Base-by-base conservation (phyloP, 2,888 invertebrate species). In the Tholera decimalis region DNA sequence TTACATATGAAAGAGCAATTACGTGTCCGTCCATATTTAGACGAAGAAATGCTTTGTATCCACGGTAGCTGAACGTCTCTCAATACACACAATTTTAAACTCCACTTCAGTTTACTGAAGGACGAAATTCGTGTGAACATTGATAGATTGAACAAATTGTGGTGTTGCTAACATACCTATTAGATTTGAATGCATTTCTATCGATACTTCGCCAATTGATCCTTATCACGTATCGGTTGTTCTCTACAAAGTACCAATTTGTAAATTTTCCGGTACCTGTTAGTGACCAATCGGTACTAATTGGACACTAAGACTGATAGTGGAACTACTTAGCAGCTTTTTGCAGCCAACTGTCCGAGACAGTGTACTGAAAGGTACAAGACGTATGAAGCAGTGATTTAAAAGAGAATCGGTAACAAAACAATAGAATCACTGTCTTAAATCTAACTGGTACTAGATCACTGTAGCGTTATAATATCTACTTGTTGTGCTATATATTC, bases 301-400 rank as follows among this genome's bases (percentile, higher is more conserved):
- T 77, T 80, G 82, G 80, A 83, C 83, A 82, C 83, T 71, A 87
- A 86, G 85, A 85, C 85, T 85, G 85, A 85, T 83, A 84, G 69
- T 84, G 79, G 74, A 83, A 78, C 81, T 80, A 83, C 79, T 83
- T 79, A 79, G 66, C 81, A 74, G 83, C 73, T 82, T 80, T 74
- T 67, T 75, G 75, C 74, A 79, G 64, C 67, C 30, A 51, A 59
- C 76, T 79, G 76, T 79, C 77, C 43, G 60, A 74, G 66, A 69
- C 77, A 72, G 66, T 57, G 26, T 57, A 46, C 61, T 60, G 6
- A 20, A 49, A 70, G 56, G 15, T 56, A 50, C 64, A 62, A 60
- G 77, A 65, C 3, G 28, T 50, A 39, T 30, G 24, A 15, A n/a
- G n/a, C n/a, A n/a, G n/a, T 53, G 8, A 24, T 39, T 46, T 44